Base-by-base conservation (phyloP, 2,888 invertebrate genomes). In the Carabus problematicus region DNA sequence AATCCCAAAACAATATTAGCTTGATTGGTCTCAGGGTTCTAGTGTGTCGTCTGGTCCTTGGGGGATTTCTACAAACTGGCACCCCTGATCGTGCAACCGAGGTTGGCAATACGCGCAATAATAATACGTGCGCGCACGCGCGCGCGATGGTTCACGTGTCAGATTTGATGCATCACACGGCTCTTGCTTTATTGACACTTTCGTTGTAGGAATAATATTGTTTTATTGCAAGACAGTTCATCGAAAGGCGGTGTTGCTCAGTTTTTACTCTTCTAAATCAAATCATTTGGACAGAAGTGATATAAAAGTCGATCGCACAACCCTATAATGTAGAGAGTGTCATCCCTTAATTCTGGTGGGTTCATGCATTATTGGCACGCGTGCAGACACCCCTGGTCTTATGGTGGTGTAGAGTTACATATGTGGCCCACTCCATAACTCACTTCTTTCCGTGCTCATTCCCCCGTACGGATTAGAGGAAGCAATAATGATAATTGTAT, bases 401-500 rank as follows among this genome's bases (percentile, higher is more conserved):
- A n/a, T 9, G 1, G 18, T 16, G 6, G 14, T 11, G n/a, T 52
- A 14, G 16, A 9, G 52, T 52, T 52, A 45, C 45, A 45, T 3
- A 7, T 14, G 16, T 16, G 19, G 14, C 14, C 52, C 52, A n/a
- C 29, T 52, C 16, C 52, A 52, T 6, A 52, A 52, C 12, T 6
- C 29, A 6, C 4, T 52, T 52, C 52, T 52, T 14, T 52, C 12
- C 16, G 14, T 52, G 14, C 52, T 9, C n/a, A n/a, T n/a, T 18
- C 52, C 18, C n/a, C 18, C 1, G 9, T 16, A 16, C 9, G 45
- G 52, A 52, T 52, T 52, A 52, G 12, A 16, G 52, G 16, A 52
- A 81, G 81, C 82, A 82, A 82, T 82, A 82, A 82, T 76, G 81
- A 79, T 82, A 82, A 82, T 82, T 82, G 79, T 80, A 82, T 82